A percentile compares a stretch with the other conserved stretches of the same genome.
Evolutionary conservation across 64 coral and sea anemone genomes (phyloP).

Genomic region (Acropora yongei): DNA sequence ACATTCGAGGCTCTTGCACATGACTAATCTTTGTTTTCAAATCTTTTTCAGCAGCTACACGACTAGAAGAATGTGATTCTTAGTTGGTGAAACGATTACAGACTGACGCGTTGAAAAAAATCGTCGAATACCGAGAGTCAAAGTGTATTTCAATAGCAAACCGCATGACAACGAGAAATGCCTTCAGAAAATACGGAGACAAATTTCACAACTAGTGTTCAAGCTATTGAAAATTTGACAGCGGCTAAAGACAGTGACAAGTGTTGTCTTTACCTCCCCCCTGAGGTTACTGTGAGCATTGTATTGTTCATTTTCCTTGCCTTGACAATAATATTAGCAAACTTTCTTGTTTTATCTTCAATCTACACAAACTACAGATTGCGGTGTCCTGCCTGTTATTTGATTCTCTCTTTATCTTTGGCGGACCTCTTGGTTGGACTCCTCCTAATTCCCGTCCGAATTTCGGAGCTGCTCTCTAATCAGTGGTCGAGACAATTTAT

Average conservation of each 20-base stretch:
- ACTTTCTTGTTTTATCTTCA: constrained; percentile 57
- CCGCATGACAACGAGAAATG: background rate
- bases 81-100: too few species aligned
- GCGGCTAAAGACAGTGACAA: background rate
- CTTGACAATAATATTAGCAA: constrained; percentile 30
- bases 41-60: too few species aligned
- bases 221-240: background rate
- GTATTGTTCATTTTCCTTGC: constrained; percentile 51
- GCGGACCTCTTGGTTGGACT: constrained; percentile 72
- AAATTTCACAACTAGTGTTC: background rate
- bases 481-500: constrained; percentile 26
- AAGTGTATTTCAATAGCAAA: background rate
- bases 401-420: constrained; percentile 56
- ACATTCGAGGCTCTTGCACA: too few species aligned
- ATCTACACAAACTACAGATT: constrained; percentile 30
- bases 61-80: too few species aligned
- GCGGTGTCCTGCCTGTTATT: constrained; percentile 25
- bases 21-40: too few species aligned
- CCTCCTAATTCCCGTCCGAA: constrained; percentile 46
- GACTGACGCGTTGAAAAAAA: too few species aligned
- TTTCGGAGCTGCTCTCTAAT: constrained; percentile 41
- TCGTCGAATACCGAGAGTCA: too few species aligned
- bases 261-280: background rate
- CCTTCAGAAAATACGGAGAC: too few species aligned
- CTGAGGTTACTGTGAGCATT: constrained; percentile 32